These are phyloP conservation scores for Presbytis comata DNA, from an alignment of 2,797 vertebrate species.

Conservation along the genomic window DNA sequence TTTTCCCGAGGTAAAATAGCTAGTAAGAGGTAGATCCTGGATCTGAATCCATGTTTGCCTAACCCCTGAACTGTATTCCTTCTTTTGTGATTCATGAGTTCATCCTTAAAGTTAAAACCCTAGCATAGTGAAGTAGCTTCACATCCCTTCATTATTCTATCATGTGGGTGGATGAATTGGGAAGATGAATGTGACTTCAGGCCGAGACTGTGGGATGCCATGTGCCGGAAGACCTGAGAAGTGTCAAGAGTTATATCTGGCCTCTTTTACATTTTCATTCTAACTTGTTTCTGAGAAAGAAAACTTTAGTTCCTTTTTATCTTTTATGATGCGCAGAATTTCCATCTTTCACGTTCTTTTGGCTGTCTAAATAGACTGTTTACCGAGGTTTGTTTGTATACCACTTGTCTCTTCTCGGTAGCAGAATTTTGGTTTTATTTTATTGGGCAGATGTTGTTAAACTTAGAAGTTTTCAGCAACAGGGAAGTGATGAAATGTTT, in stretches of 20 bases:
- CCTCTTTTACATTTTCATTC: conserved; percentile 39
- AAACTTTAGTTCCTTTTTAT: conserved; percentile 45
- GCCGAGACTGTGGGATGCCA: not conserved
- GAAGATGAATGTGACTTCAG: conserved; percentile 37
- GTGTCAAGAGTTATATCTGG: conserved; percentile 46
- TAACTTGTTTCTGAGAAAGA: conserved; percentile 37
- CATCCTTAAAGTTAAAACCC: not conserved
- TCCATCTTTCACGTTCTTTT: conserved; percentile 46
- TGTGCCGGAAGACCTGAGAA: conserved; percentile 24
- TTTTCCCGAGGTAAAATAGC: not conserved
- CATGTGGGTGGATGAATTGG: not conserved
- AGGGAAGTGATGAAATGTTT: conserved; percentile 61
- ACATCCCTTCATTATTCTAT: not conserved
- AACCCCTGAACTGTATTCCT: not conserved
- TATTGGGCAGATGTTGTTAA: conserved; percentile 63
- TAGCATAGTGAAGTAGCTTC: not conserved
- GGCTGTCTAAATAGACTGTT: conserved; percentile 37
- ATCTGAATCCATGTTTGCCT: conserved; percentile 14
- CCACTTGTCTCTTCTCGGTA: conserved; percentile 52
- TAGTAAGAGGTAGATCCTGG: not conserved
- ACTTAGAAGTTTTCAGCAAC: conserved; percentile 61
- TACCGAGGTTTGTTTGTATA: conserved; percentile 54
- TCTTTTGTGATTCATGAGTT: conserved; percentile 11
- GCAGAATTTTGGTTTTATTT: conserved; percentile 67
- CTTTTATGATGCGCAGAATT: conserved; percentile 10